Evolutionary conservation across 1,140 invertebrate genomes (phyloP), one percentile per base, ranked within the genome.

Genomic region (Atta cephalotes): DNA sequence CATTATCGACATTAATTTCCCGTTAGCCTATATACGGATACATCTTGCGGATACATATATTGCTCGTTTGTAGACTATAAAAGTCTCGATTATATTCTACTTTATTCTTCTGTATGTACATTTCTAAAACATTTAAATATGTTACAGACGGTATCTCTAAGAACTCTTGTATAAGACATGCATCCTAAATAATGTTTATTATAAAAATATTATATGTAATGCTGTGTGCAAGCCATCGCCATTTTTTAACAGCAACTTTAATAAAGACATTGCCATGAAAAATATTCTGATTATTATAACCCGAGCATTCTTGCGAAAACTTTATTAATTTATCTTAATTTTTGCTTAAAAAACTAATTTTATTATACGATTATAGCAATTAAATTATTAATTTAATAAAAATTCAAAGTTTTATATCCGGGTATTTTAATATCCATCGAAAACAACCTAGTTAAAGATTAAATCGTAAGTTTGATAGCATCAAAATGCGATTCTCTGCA

Each of bases 151-250:
- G 53, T 90, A 90, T 82, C 49, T 77, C 39, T 89, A 85, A 90
- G 39, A 65, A 85, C 25, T 84, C 86, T 85, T 65, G 21, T 76
- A 39, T 91, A 90, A 93, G 68, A 74, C 87, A 89, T 92, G 88
- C 77, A 88, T 91, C 89, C 88, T 94, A 95, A 89, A 89, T 92
- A 94, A 94, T 93, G 91, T 93, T 92, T 94, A 93, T 89, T 91
- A 87, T 90, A 63, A 90, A 87, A 89, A 31, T 76, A 82, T 81
- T 86, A 91, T 86, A 91, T 88, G 80, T 91, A 90, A 74, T 81
- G 89, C 89, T 90, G 87, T 91, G 87, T 89, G 88, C 91, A 88
- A 84, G 87, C 84, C 89, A 91, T 88, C 90, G 88, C 89, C 92
- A 92, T 93, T 93, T 88, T 85, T 91, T 72, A 70, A 91, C 89